A percentile compares a stretch with the other conserved stretches of the same genome.
Conservation (phyloP, 2,113 vertebrate genomes). For the Orthonyx spaldingii region DNA sequence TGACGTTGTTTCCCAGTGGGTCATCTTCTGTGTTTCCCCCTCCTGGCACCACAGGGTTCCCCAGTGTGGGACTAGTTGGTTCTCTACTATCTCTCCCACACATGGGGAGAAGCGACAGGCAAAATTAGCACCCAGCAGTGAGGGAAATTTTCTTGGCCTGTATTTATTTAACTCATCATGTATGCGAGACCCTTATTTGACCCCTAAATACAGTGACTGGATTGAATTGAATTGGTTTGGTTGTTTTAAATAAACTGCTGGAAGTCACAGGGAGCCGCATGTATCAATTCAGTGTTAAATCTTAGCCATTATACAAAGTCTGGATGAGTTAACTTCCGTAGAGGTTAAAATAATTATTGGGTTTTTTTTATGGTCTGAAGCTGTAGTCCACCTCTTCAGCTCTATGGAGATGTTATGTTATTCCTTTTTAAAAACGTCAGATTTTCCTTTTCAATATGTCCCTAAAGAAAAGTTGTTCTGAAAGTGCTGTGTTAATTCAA, state of each 20-base stretch:
- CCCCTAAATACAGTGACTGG: background rate
- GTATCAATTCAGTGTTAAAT: background rate
- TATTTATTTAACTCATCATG: background rate
- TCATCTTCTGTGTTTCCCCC: background rate
- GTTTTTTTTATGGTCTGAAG: background rate
- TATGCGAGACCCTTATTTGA: background rate
- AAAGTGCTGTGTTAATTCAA: conserved; percentile 34
- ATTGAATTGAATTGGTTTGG: background rate
- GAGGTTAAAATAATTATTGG: background rate
- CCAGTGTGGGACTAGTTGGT: background rate
- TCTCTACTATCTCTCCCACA: background rate
- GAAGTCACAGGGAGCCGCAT: background rate
- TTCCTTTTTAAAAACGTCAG: background rate
- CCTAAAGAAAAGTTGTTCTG: conserved; percentile 36
- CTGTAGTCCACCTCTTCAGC: background rate
- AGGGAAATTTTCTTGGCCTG: background rate
- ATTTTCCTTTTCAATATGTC: conserved; percentile 1
- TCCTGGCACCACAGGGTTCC: background rate
- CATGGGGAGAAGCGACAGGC: accelerated
- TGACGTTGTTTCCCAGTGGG: background rate
- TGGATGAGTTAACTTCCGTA: background rate
- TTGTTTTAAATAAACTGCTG: background rate
- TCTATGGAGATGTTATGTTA: background rate
- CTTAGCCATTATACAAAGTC: background rate
- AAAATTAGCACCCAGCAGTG: background rate